phyloP scores from a whole-genome alignment of 1,140 invertebrate species.

The Macrobrachium nipponense region DNA sequence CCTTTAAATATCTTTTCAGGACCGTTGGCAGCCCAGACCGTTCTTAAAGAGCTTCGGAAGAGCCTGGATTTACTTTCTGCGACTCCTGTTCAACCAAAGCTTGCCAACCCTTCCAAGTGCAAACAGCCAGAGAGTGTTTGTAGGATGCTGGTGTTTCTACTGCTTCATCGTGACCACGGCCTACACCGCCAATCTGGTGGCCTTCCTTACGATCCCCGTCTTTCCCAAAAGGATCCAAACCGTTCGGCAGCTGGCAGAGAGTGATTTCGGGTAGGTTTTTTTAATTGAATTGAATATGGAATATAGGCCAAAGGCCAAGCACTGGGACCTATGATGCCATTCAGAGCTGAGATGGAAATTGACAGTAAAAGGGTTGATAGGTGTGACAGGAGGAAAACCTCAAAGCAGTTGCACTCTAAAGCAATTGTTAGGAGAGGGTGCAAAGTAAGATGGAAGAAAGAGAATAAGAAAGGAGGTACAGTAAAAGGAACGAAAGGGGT shows the following conservation, averaged over 20 bases:
- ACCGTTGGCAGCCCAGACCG: not conserved
- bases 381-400: too few relatives aligned
- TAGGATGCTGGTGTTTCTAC: conserved; percentile 30
- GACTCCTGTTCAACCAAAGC: conserved; percentile 15
- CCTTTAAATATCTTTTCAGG: not conserved
- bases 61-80: conserved; percentile 24
- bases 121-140: conserved; percentile 17
- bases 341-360: too few relatives aligned
- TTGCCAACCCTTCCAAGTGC: conserved; percentile 7
- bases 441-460: too few relatives aligned
- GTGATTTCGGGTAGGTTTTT: conserved; percentile 7
- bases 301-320: too few relatives aligned
- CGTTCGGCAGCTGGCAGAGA: conserved; percentile 15
- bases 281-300: too few relatives aligned
- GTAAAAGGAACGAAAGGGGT: too few relatives aligned
- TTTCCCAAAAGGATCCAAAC: conserved; percentile 30
- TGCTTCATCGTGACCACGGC: conserved; percentile 42
- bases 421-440: too few relatives aligned
- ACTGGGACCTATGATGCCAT: too few relatives aligned
- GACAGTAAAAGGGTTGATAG: too few relatives aligned
- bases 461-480: too few relatives aligned
- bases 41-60: not conserved
- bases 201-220: conserved; percentile 47
- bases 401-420: too few relatives aligned
- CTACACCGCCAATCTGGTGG: conserved; percentile 48